A percentile compares a stretch with the other conserved stretches of the same genome.
Conservation (phyloP, 2,113 vertebrate species). For the Conger conger region DNA sequence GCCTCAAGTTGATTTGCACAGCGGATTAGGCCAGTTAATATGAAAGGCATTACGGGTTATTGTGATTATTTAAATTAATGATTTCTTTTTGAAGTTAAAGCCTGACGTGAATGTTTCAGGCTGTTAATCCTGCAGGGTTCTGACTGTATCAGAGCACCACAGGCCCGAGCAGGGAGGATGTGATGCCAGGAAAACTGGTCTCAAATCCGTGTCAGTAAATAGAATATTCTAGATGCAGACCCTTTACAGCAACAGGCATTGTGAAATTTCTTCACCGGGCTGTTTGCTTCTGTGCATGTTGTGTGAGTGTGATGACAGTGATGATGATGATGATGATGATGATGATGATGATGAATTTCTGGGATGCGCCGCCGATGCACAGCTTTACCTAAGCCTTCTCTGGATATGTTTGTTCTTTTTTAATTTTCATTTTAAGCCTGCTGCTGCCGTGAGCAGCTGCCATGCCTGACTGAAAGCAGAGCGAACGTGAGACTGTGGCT, state of each 20-base stretch:
- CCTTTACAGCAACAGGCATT: not conserved
- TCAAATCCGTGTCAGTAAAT: not conserved
- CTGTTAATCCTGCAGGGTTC: not conserved
- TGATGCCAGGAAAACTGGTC: not conserved
- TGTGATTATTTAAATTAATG: not conserved
- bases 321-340: too few species aligned
- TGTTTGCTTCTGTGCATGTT: not conserved
- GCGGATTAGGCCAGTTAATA: not conserved
- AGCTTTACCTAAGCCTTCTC: not conserved
- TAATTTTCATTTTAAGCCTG: not conserved
- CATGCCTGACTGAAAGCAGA: not conserved
- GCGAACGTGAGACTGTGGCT: not conserved
- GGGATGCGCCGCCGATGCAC: too few species aligned
- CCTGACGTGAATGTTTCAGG: not conserved
- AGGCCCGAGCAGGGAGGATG: not conserved
- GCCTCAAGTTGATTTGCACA: constrained; percentile 13
- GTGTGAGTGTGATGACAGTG: not conserved
- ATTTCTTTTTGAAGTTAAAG: not conserved
- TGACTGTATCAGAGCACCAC: not conserved
- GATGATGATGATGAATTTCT: too few species aligned
- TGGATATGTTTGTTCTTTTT: not conserved
- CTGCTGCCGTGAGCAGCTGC: not conserved
- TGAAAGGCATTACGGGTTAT: not conserved
- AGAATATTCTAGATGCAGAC: not conserved
- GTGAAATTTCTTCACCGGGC: not conserved